phyloP scores from a whole-genome alignment of 2,888 invertebrate species.

The Phengaris alcon region DNA sequence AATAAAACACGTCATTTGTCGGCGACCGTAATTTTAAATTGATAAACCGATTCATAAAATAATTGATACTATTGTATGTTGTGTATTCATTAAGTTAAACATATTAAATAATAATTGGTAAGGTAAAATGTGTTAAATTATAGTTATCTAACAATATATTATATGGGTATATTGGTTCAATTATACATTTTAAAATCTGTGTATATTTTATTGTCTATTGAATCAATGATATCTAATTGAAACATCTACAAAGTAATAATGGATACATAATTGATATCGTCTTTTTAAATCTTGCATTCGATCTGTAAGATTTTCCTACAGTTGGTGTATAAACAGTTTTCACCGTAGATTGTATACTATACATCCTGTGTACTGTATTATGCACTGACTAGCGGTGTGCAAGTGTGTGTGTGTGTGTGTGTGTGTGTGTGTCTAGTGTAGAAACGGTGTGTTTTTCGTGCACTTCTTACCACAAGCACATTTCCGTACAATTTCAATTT shows the following conservation, averaged over 20 bases:
- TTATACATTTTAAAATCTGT: background rate
- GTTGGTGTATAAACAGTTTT: too few species aligned
- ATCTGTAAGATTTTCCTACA: background rate
- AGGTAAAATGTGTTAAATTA: too few species aligned
- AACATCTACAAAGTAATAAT: background rate
- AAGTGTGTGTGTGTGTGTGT: slow-evolving; percentile 28
- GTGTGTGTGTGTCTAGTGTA: slow-evolving; percentile 46
- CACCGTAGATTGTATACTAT: too few species aligned
- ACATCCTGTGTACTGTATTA: background rate
- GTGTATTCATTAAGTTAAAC: too few species aligned
- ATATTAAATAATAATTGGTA: too few species aligned
- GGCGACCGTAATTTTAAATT: too few species aligned
- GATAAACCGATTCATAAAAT: too few species aligned
- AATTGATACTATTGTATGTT: too few species aligned
- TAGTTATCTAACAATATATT: too few species aligned
- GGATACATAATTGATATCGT: background rate
- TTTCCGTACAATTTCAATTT: slow-evolving; percentile 97
- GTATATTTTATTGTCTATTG: slow-evolving; percentile 1
- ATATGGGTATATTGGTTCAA: background rate
- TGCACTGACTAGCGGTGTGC: slow-evolving; percentile 21
- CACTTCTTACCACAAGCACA: slow-evolving; percentile 97
- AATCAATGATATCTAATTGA: background rate
- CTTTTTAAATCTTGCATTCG: background rate
- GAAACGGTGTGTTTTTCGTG: slow-evolving; percentile 52
- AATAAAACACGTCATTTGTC: background rate